Percentiles rank a stretch among this genome's conserved stretches.
Conservation (phyloP, 2,888 invertebrate species). For the Anoplius nigerrimus region DNA sequence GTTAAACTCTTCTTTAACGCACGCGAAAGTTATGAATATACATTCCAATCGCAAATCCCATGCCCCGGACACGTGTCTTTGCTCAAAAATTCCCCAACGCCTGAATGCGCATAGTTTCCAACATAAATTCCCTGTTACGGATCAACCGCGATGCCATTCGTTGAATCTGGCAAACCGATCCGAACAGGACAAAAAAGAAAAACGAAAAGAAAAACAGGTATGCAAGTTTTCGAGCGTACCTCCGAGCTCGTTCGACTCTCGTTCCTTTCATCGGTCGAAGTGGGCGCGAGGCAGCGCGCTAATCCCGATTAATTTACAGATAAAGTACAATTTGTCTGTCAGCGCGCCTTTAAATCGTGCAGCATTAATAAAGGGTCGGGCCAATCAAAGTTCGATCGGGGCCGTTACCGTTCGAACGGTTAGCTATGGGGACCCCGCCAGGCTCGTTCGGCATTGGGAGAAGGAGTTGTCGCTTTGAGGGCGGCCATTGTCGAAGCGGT, state of each 20-base stretch:
- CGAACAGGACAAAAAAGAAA: no score
- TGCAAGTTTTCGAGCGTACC: no score
- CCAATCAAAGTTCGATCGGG: constrained; percentile 64
- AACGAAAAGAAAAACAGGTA: no score
- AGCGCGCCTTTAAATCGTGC: constrained; percentile 39
- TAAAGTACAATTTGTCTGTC: constrained; percentile 61
- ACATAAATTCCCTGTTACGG: no score
- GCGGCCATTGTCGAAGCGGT: constrained; percentile 60
- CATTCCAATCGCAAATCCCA: no score
- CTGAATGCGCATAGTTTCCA: no score
- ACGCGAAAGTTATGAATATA: constrained; percentile 7
- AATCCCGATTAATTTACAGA: constrained; percentile 61
- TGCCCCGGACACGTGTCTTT: no score
- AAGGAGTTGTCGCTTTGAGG: constrained; percentile 49
- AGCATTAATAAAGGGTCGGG: constrained; percentile 57
- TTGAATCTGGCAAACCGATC: no score
- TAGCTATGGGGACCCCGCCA: no score
- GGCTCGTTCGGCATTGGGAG: constrained; percentile 22
- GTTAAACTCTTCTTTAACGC: constrained; percentile 22
- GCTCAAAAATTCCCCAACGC: no score
- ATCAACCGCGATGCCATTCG: no score
- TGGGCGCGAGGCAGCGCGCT: constrained; percentile 25
- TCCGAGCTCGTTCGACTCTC: not conserved
- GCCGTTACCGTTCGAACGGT: constrained; percentile 46
- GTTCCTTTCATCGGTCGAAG: constrained; percentile 14